Base-by-base conservation (phyloP, 2,888 invertebrate species). In the Xylota segnis region DNA sequence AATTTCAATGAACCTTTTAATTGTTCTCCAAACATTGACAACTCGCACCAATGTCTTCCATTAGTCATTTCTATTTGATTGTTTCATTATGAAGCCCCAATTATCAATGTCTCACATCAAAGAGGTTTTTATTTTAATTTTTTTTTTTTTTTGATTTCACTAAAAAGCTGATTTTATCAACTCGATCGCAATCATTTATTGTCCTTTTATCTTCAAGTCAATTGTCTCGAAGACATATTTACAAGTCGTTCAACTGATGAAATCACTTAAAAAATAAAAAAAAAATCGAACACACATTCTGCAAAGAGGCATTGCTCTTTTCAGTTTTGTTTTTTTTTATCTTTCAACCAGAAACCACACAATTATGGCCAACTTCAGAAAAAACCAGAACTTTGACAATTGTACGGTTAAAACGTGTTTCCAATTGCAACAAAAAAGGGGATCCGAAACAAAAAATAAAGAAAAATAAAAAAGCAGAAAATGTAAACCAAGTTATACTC, bases 361-460 rank as follows among this genome's bases (percentile, higher is more conserved):
- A 82, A 61, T 82, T 66, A 82, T 77, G 76, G 72, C 50, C 52
- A 75, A 45, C 27, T 50, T 54, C 45, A 61, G 50, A 34, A 23
- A 72, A 76, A 76, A 83, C 78, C 66, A 78, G 79, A 74, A 74
- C 72, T 74, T 79, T 78, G 76, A 68, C 77, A 77, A 37, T 47
- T 56, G 37, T 81, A 86, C 84, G 58, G 84, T 86, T 86, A 77
- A 84, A 86, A 86, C 86, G 58, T 77, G 86, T 86, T 86, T 68
- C 29, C 76, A 59, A 47, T 82, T 82, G 70, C 68, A 74, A 29
- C 47, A 45, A 58, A 56, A 74, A 78, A 61, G 54, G 40, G 56
- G 18, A 47, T 29, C n/a, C 14, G 43, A 40, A 50, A 37, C 37
- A 37, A 37, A 27, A 37, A 52, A 14, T 52, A 70, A 34, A 23